Conservation (phyloP, 2,797 vertebrate genomes). For the Lepilemur ruficaudatus region DNA sequence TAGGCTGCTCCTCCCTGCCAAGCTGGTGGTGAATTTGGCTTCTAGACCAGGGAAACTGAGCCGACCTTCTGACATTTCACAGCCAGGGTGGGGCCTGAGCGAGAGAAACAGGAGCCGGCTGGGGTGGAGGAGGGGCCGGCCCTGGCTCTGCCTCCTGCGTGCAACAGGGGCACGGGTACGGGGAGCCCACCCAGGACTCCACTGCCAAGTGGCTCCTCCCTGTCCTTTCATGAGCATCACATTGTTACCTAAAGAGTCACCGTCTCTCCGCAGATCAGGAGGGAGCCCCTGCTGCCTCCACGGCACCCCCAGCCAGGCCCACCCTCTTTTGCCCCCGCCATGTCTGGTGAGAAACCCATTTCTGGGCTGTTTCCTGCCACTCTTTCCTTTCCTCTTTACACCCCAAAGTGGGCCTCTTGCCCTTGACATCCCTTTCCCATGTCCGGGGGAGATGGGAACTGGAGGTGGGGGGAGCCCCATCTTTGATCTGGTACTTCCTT, state of each 20-base stretch:
- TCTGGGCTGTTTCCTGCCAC: slow-evolving; percentile 37
- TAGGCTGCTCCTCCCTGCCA: background rate
- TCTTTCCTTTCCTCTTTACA: background rate
- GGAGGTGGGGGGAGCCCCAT: slow-evolving; percentile 22
- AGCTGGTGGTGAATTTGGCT: background rate
- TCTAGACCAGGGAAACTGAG: slow-evolving; percentile 37
- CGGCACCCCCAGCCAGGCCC: background rate
- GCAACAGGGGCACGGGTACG: background rate
- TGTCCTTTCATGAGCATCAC: fast-evolving
- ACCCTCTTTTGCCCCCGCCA: background rate
- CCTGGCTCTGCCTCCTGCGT: background rate
- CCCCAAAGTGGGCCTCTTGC: background rate
- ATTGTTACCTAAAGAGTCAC: fast-evolving
- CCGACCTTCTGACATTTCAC: slow-evolving; percentile 10
- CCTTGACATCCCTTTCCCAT: slow-evolving; percentile 14
- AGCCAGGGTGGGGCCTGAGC: background rate
- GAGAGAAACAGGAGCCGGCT: background rate
- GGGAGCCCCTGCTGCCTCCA: background rate
- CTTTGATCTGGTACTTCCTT: background rate
- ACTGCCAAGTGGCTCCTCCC: background rate
- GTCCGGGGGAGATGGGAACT: background rate
- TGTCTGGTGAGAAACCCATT: background rate
- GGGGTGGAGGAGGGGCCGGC: background rate
- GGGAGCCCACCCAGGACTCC: fast-evolving
- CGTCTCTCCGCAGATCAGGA: background rate